Evolutionary conservation across 2,888 invertebrate genomes (phyloP).

Genomic region (Amaurobius ferox): DNA sequence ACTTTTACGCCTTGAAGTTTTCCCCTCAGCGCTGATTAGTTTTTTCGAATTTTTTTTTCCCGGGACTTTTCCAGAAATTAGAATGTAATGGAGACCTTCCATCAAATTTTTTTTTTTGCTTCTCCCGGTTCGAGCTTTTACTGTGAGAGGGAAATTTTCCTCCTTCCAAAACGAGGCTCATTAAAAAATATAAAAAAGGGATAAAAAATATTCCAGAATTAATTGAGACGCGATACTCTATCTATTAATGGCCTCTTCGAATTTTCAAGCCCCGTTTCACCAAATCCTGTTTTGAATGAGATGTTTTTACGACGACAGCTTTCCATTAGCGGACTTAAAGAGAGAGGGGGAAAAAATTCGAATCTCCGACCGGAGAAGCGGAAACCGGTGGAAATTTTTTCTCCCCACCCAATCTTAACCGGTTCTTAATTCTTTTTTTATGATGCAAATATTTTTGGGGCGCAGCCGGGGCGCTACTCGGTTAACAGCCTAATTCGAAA

Average conservation of each 20-base stretch:
- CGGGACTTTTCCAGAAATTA: slow-evolving; percentile 64
- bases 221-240: slow-evolving; percentile 65
- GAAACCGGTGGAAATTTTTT: slow-evolving; percentile 29
- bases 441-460: slow-evolving; percentile 51
- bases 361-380: slow-evolving; percentile 29
- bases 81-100: slow-evolving; percentile 71
- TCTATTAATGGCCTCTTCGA: slow-evolving; percentile 59
- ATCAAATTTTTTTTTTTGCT: slow-evolving; percentile 65
- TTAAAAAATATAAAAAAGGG: slow-evolving; percentile 40
- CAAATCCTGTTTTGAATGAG: slow-evolving; percentile 50
- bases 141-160: slow-evolving; percentile 41
- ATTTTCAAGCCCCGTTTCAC: slow-evolving; percentile 38
- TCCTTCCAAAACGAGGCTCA: slow-evolving; percentile 57
- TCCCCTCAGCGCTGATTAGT: slow-evolving; percentile 63
- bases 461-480: slow-evolving; percentile 56
- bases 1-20: slow-evolving; percentile 66
- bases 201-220: slow-evolving; percentile 38
- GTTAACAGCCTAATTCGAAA: slow-evolving; percentile 64
- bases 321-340: slow-evolving; percentile 50
- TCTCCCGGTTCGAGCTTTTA: slow-evolving; percentile 26
- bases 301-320: slow-evolving; percentile 61
- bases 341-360: neutral
- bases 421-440: slow-evolving; percentile 60
- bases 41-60: slow-evolving; percentile 31
- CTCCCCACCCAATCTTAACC: slow-evolving; percentile 37